A percentile compares a stretch with the other conserved stretches of the same genome.
These are phyloP conservation scores for Xiphophorus couchianus DNA, from an alignment of 2,113 vertebrate species.

Conservation along the genomic window DNA sequence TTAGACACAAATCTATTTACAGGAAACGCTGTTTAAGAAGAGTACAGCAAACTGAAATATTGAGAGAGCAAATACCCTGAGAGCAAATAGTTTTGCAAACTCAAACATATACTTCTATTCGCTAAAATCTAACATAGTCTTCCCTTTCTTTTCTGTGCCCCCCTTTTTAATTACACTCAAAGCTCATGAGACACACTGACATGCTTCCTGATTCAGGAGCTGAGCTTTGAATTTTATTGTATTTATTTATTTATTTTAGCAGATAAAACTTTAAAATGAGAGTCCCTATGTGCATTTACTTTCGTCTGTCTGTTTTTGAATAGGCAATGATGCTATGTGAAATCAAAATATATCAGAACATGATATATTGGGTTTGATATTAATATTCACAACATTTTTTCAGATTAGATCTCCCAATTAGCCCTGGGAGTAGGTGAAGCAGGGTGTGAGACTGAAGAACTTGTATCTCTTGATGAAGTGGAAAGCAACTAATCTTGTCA, in stretches of 20 bases:
- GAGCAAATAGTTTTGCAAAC: conserved; percentile 17
- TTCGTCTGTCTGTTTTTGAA: neutral
- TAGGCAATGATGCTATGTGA: conserved; percentile 1
- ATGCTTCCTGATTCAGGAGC: conserved; percentile 7
- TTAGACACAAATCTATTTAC: neutral
- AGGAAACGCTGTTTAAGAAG: neutral
- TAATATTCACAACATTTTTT: conserved; percentile 2
- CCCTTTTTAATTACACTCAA: conserved; percentile 5
- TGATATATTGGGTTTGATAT: neutral
- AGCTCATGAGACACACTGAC: conserved; percentile 4
- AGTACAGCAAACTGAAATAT: neutral
- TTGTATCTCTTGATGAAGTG: conserved; percentile 3
- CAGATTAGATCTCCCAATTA: conserved; percentile 17
- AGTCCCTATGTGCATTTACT: neutral
- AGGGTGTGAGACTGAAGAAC: conserved; percentile 14
- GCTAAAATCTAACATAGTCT: conserved; percentile 4
- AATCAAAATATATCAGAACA: conserved; percentile 9
- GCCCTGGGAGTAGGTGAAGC: neutral
- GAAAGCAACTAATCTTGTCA: conserved; percentile 20
- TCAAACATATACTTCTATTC: conserved; percentile 4
- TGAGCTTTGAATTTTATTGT: conserved; percentile 2
- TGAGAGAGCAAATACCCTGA: neutral
- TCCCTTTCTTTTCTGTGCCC: conserved; percentile 11
- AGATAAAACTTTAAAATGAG: neutral
- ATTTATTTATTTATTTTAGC: neutral